Evolutionary conservation across 2,113 vertebrate genomes (phyloP), one percentile per base, ranked within the genome.

Genomic region (Cacatua alba): DNA sequence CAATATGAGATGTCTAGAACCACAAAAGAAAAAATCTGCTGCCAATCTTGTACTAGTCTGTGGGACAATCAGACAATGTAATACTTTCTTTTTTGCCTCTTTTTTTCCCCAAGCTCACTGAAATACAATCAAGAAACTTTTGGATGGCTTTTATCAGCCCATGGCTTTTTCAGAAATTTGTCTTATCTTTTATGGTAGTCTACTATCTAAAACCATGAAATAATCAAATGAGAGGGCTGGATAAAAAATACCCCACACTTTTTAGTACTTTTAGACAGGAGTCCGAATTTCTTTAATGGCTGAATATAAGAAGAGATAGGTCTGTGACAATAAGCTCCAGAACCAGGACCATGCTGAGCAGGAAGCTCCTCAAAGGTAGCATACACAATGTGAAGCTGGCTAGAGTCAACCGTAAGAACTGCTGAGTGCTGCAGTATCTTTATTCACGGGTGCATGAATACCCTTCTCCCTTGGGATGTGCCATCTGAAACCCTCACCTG

Each of bases 401-500:
- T 65, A 20, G 28, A 80, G 26, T 65, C 81, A 64, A 60, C 33
- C 1, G 0, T 23, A 79, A 62, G 82, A 97, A 96, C 60, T 90
- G 93, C 96, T 97, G 93, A 97, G 75, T 28, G 20, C 71, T 85
- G 93, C 86, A 94, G 17, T 88, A 76, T 68, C 83, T 89, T 91
- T 76, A 91, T 75, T 91, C 74, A 68, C 0, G 15, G 52, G 59
- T 91, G 44, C 83, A 41, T 41, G 83, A 95, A 94, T 90, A 82
- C 37, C 33, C 53, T 85, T 72, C 81, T 79, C 95, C 93, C 53
- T 21, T 53, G 89, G 63, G 96, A 94, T 60, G 44, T 33, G 82
- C 89, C 91, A 94, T 95, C 92, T 90, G 87, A 96, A 97, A 86
- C 71, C 89, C 72, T 94, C 60, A 96, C 96, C 94, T 97, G 95